Base-by-base conservation (phyloP, 2,797 vertebrate species). In the Garrulus glandarius region DNA sequence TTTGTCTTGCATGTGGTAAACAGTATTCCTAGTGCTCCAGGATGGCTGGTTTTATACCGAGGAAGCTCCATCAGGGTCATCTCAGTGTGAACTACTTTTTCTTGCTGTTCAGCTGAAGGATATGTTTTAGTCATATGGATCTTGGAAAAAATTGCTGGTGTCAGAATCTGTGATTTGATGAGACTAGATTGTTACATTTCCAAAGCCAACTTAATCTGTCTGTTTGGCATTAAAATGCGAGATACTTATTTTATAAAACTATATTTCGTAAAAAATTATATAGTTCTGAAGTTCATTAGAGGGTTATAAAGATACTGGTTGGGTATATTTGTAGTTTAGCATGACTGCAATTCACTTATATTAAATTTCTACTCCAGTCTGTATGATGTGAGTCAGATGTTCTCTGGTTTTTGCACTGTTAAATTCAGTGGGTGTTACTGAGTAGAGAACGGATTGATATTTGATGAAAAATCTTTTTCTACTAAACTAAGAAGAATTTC, bases 1-100 rank as follows among this genome's bases (percentile, higher is more conserved):
- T 60, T 75, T 93, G 80, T 1, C 20, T 61, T 36, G 10, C 23
- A 71, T 0, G 0, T 7, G 1, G 15, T 17, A 63, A 74, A 2
- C 10, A 61, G 36, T 11, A 52, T 5, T 64, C 86, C 16, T 23
- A 68, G 10, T 34, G 9, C 32, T 69, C 9, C 37, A 57, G 39
- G 21, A 32, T 10, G 2, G 4, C 12, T 64, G 13, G 34, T 71
- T 80, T 78, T 47, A 27, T 49, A 68, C 7, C 6, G 7, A 71
- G 23, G 29, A 22, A 59, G 5, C 26, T 84, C 23, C 37, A 27
- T 44, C 41, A 53, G 19, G 6, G 2, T 72, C 74, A 41, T 70
- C 56, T 71, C 36, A 63, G 6, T 32, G 5, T 68, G 24, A 80
- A 77, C 55, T 11, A 32, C 8, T 16, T 68, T 79, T 76, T 87